phyloP scores from a whole-genome alignment of 2,888 invertebrate species.

The Drosophila robusta region DNA sequence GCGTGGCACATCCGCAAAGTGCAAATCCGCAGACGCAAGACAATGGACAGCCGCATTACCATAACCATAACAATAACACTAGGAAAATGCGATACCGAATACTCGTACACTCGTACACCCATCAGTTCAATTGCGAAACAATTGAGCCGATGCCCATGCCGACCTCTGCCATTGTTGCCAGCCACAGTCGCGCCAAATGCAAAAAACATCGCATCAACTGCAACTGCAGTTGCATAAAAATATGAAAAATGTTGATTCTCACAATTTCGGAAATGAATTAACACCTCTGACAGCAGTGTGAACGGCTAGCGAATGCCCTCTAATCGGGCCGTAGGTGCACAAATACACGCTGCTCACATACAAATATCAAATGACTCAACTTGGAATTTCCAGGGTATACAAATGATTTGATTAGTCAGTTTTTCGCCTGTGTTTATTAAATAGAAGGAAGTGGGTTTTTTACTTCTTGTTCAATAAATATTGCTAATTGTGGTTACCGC shows the following conservation, averaged over 20 bases:
- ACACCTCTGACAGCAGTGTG: not conserved
- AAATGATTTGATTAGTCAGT: not conserved
- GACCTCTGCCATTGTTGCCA: constrained; percentile 33
- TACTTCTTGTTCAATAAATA: too few species aligned
- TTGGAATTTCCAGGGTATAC: not conserved
- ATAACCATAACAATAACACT: constrained; percentile 33
- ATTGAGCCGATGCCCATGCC: constrained; percentile 30
- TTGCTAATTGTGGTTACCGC: too few species aligned
- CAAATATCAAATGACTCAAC: too few species aligned
- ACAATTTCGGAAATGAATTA: constrained; percentile 9
- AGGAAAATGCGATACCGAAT: constrained; percentile 24
- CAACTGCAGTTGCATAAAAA: constrained; percentile 17
- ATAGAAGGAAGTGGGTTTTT: too few species aligned
- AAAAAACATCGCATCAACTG: not conserved
- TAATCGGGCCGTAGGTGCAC: not conserved
- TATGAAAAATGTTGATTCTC: constrained; percentile 11
- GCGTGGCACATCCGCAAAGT: constrained; percentile 32
- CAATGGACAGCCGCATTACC: constrained; percentile 32
- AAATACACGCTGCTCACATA: too few species aligned
- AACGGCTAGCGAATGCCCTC: constrained; percentile 3
- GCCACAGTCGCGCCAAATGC: constrained; percentile 5
- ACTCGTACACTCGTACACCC: constrained; percentile 1
- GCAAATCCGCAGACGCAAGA: constrained; percentile 22
- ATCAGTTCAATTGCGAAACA: constrained; percentile 36
- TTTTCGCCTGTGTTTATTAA: too few species aligned